Percentiles rank a stretch among this genome's conserved stretches.
Evolutionary conservation across 2,113 vertebrate species (phyloP).

Genomic region (Leptobrachium leishanense): DNA sequence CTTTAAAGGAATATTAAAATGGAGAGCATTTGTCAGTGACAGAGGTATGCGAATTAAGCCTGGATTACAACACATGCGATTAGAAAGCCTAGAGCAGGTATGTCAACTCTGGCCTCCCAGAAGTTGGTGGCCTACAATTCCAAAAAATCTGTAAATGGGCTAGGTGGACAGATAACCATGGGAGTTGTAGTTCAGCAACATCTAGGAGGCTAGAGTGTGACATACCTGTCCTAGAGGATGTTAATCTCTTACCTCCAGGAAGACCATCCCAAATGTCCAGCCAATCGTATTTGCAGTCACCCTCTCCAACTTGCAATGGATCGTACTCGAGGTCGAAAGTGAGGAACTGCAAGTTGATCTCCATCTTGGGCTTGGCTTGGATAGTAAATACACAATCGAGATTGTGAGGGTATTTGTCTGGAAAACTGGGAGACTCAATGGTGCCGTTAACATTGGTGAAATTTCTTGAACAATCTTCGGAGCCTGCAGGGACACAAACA

Average conservation of each 20-base stretch:
- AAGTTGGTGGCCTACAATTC: too few species aligned
- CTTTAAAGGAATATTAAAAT: too few species aligned
- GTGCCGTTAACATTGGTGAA: constrained; percentile 86
- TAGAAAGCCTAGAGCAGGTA: too few species aligned
- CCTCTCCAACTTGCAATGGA: constrained; percentile 85
- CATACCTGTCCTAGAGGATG: too few species aligned
- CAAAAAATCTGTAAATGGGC: too few species aligned
- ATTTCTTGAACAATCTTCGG: constrained; percentile 95
- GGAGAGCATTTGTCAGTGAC: too few species aligned
- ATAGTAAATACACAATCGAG: constrained; percentile 95
- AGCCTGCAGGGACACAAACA: constrained; percentile 71
- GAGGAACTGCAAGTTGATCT: constrained; percentile 89
- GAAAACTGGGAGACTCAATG: constrained; percentile 93
- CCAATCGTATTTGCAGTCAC: constrained; percentile 98
- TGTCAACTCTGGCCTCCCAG: too few species aligned
- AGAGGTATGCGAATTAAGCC: too few species aligned
- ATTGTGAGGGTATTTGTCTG: constrained; percentile 98
- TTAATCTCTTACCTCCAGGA: constrained; percentile 80
- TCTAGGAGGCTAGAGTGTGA: too few species aligned
- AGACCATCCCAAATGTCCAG: constrained; percentile 97
- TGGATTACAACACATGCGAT: too few species aligned
- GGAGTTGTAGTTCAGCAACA: too few species aligned
- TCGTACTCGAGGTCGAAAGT: constrained; percentile 97
- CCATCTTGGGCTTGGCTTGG: constrained; percentile 90
- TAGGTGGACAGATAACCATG: too few species aligned